Conservation (phyloP, 2,797 vertebrate genomes). For the Urosaurus nigricauda region DNA sequence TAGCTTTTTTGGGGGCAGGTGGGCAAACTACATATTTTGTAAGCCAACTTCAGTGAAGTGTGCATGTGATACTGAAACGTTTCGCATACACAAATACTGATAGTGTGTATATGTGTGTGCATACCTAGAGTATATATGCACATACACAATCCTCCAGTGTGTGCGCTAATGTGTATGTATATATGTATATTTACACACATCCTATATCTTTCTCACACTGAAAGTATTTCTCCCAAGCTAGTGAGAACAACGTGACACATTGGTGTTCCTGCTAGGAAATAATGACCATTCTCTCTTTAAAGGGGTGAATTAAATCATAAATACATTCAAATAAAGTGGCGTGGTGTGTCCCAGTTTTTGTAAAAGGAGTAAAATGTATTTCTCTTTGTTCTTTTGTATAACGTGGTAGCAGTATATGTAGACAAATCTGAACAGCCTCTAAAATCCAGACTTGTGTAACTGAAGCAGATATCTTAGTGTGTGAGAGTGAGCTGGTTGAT, state of each 20-base stretch:
- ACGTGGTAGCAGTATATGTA: not conserved
- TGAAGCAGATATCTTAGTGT: not conserved
- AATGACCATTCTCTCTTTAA: conserved; percentile 76
- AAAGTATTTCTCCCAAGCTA: conserved; percentile 66
- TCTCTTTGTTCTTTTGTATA: conserved; percentile 41
- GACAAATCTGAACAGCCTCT: not conserved
- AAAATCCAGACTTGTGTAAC: conserved; percentile 1
- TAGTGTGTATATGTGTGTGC: conserved; percentile 54
- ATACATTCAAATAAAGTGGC: conserved; percentile 71
- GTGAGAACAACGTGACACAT: conserved; percentile 75
- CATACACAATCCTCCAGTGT: conserved; percentile 54
- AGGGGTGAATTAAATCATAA: conserved; percentile 77
- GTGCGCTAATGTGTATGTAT: conserved; percentile 55
- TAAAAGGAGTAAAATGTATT: conserved; percentile 48
- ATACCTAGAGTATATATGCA: conserved; percentile 54
- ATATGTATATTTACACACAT: conserved; percentile 75
- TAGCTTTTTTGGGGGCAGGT: conserved; percentile 45
- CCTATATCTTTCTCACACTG: conserved; percentile 72
- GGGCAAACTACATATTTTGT: conserved; percentile 79
- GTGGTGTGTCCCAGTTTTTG: conserved; percentile 69
- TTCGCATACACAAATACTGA: conserved; percentile 71
- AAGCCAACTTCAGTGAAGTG: conserved; percentile 77
- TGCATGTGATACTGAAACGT: conserved; percentile 72
- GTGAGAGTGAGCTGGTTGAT: not conserved
- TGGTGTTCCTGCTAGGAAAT: conserved; percentile 71